Evolutionary conservation across 2,113 vertebrate species (phyloP).

Genomic region (Indicator maculatus): DNA sequence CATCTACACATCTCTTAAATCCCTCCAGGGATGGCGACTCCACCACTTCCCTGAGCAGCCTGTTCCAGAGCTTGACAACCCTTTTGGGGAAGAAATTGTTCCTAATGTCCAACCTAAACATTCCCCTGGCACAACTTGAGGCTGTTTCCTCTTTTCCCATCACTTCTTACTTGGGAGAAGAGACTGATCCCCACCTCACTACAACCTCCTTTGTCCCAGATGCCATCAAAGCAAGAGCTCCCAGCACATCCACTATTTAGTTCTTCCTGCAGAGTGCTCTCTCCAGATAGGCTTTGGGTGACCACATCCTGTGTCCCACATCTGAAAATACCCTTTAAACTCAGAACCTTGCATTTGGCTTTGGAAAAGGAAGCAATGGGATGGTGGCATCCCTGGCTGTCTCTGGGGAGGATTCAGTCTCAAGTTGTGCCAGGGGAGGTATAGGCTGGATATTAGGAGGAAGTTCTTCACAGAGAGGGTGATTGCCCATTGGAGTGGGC

Average conservation of each 20-base stretch:
- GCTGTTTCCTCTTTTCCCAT: neutral
- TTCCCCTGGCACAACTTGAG: neutral
- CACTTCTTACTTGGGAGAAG: neutral
- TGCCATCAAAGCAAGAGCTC: neutral
- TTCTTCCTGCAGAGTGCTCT: neutral
- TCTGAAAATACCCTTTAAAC: neutral
- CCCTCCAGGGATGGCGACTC: neutral
- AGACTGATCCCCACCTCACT: neutral
- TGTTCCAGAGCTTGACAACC: neutral
- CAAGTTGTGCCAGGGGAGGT: too few relatives aligned
- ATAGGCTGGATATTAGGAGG: too few relatives aligned
- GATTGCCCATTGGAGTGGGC: too few relatives aligned
- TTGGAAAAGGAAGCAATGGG: neutral
- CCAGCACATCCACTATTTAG: neutral
- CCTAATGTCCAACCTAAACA: neutral
- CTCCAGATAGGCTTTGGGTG: neutral
- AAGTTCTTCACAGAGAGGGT: too few relatives aligned
- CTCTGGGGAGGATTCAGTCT: neutral
- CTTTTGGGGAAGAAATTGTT: neutral
- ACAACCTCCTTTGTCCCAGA: neutral
- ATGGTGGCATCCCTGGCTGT: neutral
- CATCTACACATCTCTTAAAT: neutral
- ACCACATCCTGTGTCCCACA: accelerated
- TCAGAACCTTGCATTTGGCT: accelerated
- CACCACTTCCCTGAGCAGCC: neutral